These are phyloP conservation scores for Mustela lutreola DNA, from an alignment of 2,113 vertebrate genomes.

Conservation along the genomic window DNA sequence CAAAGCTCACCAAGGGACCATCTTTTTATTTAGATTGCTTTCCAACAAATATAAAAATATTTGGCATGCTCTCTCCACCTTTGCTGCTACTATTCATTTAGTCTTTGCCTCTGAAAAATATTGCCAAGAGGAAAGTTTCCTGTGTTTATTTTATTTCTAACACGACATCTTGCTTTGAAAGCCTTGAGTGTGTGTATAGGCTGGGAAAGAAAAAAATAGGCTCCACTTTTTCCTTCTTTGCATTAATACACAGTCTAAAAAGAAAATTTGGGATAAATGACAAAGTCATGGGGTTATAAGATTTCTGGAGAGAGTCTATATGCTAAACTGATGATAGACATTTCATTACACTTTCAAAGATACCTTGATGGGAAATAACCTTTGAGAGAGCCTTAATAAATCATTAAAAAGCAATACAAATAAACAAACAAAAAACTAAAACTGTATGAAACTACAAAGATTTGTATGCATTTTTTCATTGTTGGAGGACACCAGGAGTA, in stretches of 20 bases:
- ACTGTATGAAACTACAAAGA: background rate
- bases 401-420: background rate
- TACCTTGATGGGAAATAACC: background rate
- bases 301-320: background rate
- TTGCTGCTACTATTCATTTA: constrained; percentile 29
- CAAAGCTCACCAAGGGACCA: background rate
- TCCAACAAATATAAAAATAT: constrained; percentile 48
- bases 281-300: background rate
- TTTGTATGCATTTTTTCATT: background rate
- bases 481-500: background rate
- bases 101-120: constrained; percentile 48
- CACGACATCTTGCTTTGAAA: constrained; percentile 56
- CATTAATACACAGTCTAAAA: background rate
- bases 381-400: background rate
- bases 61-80: constrained; percentile 61
- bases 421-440: background rate
- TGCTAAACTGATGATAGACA: background rate
- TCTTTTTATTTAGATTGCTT: constrained; percentile 56
- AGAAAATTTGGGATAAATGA: constrained; percentile 26
- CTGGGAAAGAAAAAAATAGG: background rate
- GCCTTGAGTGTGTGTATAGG: constrained; percentile 2
- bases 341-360: background rate
- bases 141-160: constrained; percentile 69
- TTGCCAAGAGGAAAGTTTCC: constrained; percentile 48
- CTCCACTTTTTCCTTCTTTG: background rate